phyloP scores from a whole-genome alignment of 2,113 vertebrate genomes.

The Dolichotis patagonum region DNA sequence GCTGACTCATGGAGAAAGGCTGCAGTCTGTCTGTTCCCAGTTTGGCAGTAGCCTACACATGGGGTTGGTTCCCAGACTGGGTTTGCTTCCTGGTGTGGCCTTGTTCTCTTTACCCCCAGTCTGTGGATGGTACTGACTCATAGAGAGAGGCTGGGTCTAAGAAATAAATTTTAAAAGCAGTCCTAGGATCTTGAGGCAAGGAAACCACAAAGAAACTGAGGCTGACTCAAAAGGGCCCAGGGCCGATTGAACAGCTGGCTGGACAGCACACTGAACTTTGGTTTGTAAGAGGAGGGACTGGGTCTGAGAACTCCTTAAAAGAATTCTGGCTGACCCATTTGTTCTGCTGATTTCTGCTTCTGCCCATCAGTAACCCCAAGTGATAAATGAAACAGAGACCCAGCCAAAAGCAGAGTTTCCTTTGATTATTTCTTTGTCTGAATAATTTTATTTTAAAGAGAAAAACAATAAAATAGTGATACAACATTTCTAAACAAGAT shows the following conservation, averaged over 20 bases:
- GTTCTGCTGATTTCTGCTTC: not conserved
- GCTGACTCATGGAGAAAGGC: no score
- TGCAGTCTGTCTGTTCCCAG: no score
- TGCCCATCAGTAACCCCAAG: not conserved
- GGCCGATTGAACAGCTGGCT: not conserved
- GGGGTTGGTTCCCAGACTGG: no score
- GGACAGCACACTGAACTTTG: not conserved
- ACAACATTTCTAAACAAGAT: no score
- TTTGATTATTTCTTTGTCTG: not conserved
- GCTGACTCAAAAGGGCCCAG: not conserved
- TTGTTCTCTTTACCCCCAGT: no score
- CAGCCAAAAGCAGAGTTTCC: not conserved
- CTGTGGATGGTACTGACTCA: no score
- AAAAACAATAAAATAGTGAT: no score
- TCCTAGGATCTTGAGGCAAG: not conserved
- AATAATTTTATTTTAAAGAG: not conserved
- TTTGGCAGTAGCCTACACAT: no score
- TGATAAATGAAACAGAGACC: not conserved
- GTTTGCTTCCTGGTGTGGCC: no score
- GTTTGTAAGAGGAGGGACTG: not conserved
- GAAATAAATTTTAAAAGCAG: conserved; percentile 8
- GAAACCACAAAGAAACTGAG: not conserved
- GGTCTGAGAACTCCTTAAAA: not conserved
- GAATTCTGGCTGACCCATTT: not conserved
- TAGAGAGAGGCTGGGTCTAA: not conserved